A percentile compares a stretch with the other conserved stretches of the same genome.
phyloP scores from a whole-genome alignment of 2,113 vertebrate species.

The Pteronura brasiliensis region DNA sequence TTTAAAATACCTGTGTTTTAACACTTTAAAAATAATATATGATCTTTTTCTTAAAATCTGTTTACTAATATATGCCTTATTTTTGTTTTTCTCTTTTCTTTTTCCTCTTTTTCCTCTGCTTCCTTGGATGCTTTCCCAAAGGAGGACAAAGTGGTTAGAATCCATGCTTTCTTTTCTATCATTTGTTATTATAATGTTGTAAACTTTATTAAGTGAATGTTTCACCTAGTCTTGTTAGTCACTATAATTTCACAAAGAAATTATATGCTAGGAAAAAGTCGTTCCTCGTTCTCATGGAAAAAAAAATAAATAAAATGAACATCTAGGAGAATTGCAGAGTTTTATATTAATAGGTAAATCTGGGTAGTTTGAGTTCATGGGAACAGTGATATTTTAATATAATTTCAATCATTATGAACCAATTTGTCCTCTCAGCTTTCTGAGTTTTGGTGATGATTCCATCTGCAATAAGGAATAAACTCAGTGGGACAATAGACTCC shows the following conservation, averaged over 20 bases:
- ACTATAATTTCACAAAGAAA: slow-evolving; percentile 41
- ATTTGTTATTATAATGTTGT: slow-evolving; percentile 78
- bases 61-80: slow-evolving; percentile 79
- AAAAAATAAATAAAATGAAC: slow-evolving; percentile 26
- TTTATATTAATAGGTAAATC: slow-evolving; percentile 37
- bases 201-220: slow-evolving; percentile 71
- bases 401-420: slow-evolving; percentile 1
- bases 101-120: slow-evolving; percentile 88
- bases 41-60: slow-evolving; percentile 75
- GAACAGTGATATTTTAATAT: background rate
- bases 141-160: slow-evolving; percentile 99
- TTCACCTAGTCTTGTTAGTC: slow-evolving; percentile 58
- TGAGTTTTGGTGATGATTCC: background rate
- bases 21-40: slow-evolving; percentile 55
- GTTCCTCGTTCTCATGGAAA: background rate
- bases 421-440: background rate
- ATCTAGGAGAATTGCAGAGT: background rate
- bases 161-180: slow-evolving; percentile 87
- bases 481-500: background rate
- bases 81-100: slow-evolving; percentile 82
- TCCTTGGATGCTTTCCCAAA: slow-evolving; percentile 97
- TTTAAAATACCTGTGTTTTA: slow-evolving; percentile 47
- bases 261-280: slow-evolving; percentile 17
- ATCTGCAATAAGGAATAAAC: background rate
- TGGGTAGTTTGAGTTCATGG: background rate